phyloP scores from a whole-genome alignment of 2,888 invertebrate species.

The Rhingia rostrata region DNA sequence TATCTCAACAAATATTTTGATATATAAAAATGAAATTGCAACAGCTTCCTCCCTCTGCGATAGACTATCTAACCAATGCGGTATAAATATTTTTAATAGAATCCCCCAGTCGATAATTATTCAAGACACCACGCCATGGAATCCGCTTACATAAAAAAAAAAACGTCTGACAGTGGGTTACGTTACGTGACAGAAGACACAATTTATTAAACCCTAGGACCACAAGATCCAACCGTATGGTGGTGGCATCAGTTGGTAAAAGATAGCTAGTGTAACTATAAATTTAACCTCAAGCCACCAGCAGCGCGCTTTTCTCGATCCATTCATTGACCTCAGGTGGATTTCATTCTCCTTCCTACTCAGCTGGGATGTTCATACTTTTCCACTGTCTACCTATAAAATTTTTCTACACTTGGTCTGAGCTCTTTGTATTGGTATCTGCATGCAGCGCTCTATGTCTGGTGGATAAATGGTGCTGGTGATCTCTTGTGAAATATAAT shows the following conservation, averaged over 20 bases:
- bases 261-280: slow-evolving; percentile 17
- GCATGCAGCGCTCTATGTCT: slow-evolving; percentile 48
- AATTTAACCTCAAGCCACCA: slow-evolving; percentile 56
- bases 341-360: slow-evolving; percentile 62
- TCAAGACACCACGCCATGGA: slow-evolving; percentile 52
- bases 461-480: slow-evolving; percentile 45
- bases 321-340: slow-evolving; percentile 74
- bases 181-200: slow-evolving; percentile 50
- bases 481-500: slow-evolving; percentile 71
- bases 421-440: slow-evolving; percentile 26
- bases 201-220: slow-evolving; percentile 48
- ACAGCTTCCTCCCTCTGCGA: too few species aligned
- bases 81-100: not conserved
- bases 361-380: slow-evolving; percentile 3
- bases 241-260: not conserved
- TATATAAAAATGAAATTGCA: not conserved
- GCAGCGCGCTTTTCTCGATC: slow-evolving; percentile 41
- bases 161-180: slow-evolving; percentile 11
- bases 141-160: slow-evolving; percentile 16
- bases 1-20: slow-evolving; percentile 8
- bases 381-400: slow-evolving; percentile 2
- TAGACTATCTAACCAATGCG: slow-evolving; percentile 7
- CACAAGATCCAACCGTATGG: slow-evolving; percentile 19
- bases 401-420: not conserved
- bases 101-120: slow-evolving; percentile 31